Evolutionary conservation across 2,888 invertebrate genomes (phyloP), one percentile per base, ranked within the genome.

Genomic region (Tiphia femorata): DNA sequence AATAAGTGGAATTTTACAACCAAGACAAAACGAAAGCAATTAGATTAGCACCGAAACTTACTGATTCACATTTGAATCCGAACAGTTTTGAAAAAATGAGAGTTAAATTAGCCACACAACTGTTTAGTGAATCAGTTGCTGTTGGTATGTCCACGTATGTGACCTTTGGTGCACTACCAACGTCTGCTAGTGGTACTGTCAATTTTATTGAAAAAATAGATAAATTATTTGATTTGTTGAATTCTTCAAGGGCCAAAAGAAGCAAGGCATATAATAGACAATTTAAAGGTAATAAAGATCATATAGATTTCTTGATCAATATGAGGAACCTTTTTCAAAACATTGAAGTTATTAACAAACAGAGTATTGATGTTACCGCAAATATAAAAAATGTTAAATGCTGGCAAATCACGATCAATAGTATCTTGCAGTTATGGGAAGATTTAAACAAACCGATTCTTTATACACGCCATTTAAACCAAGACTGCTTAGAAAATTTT

Each of bases 101-200:
- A 40, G 40, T 40, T 21, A 10, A 12, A 2, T 40, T 21, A 21
- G 40, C 40, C 10, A 14, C 16, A 1, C 40, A 40, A 20, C 12
- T 40, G n/a, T 40, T 40, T 14, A 40, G 40, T 21, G 21, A 20
- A n/a, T 21, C 40, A 16, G 40, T 40, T 10, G 40, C 40, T 40
- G 12, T 23, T 8, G 40, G 21, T 40, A 23, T 40, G 14, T 12
- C 12, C 12, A 40, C 20, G 23, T 16, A 23, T 21, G 40, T 40
- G 23, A 40, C 21, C 2, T 23, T 40, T 23, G 21, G 14, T 40
- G 21, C 23, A 23, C 23, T 41, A 41, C 23, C 23, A 14, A 6
- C 21, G 2, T 12, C 12, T 23, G 41, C 23, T 7, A 2, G 12
- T 23, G 23, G 8, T 41, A 41, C 41, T 25, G 3, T 16, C 10